A percentile compares a stretch with the other conserved stretches of the same genome.
Evolutionary conservation across 2,113 vertebrate species (phyloP).

Genomic region (Catharus bicknelli): DNA sequence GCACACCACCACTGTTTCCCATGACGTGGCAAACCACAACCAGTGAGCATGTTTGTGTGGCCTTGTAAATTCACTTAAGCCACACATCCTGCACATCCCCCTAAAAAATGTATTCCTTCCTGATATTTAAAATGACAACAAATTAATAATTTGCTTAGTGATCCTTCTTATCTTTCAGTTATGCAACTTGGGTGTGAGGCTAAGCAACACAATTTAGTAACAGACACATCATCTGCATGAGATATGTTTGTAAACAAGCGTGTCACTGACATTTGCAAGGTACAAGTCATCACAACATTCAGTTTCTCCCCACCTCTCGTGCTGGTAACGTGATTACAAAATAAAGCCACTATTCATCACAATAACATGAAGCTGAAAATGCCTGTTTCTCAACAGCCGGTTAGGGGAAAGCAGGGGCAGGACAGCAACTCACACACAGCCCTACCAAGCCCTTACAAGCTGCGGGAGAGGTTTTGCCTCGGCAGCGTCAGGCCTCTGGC

Average conservation of each 20-base stretch:
- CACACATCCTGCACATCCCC: background rate
- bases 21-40: conserved; percentile 11
- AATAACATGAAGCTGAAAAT: background rate
- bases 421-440: rapidly evolving
- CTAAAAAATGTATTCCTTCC: background rate
- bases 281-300: background rate
- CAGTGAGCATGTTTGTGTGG: background rate
- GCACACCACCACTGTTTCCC: background rate
- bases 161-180: background rate
- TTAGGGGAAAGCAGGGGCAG: background rate
- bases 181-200: background rate
- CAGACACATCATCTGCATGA: rapidly evolving
- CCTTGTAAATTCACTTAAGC: background rate
- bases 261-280: background rate
- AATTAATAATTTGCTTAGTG: background rate
- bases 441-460: background rate
- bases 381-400: background rate
- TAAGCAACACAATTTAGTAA: background rate
- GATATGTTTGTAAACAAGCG: background rate
- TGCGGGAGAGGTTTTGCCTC: background rate
- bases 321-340: background rate
- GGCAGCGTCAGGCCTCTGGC: rapidly evolving
- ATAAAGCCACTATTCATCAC: background rate
- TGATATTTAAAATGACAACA: background rate
- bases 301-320: background rate